A percentile compares a stretch with the other conserved stretches of the same genome.
Evolutionary conservation across 2,113 vertebrate species (phyloP).

Genomic region (Eurypyga helias): DNA sequence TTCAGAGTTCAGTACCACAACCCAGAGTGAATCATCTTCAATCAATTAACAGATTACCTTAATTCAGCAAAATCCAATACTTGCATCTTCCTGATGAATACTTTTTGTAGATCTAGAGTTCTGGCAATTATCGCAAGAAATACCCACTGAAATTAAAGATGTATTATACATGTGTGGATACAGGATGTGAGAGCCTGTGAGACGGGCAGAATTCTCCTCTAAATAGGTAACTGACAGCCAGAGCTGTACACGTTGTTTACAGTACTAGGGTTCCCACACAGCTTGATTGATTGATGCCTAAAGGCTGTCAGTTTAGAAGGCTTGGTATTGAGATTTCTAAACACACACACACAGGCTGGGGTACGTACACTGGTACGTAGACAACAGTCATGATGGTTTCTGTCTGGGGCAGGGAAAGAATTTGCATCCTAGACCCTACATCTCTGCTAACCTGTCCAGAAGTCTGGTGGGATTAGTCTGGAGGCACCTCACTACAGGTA

Average conservation of each 20-base stretch:
- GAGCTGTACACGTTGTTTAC: neutral
- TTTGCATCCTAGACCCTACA: neutral
- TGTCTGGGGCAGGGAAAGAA: neutral
- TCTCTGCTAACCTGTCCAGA: neutral
- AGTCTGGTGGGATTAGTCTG: rapidly evolving
- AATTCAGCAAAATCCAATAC: slow-evolving; percentile 51
- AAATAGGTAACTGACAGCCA: neutral
- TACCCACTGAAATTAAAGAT: neutral
- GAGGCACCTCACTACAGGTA: rapidly evolving
- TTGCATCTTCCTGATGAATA: slow-evolving; percentile 25
- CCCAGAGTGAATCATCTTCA: slow-evolving; percentile 36
- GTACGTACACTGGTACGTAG: neutral
- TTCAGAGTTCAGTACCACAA: neutral
- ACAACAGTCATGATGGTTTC: neutral
- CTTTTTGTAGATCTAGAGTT: neutral
- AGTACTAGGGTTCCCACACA: neutral
- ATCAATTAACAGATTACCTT: slow-evolving; percentile 50
- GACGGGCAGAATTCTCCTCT: neutral
- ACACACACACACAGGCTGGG: neutral
- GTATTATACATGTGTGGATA: neutral
- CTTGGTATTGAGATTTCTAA: neutral
- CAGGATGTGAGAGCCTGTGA: neutral
- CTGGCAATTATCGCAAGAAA: neutral
- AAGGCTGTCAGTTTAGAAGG: neutral
- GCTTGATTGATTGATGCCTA: rapidly evolving